Evolutionary conservation across 35 echinoderm and acorn worm genomes (phyloP), one percentile per base, ranked within the genome.

Genomic region (Ophioderma brevispina): DNA sequence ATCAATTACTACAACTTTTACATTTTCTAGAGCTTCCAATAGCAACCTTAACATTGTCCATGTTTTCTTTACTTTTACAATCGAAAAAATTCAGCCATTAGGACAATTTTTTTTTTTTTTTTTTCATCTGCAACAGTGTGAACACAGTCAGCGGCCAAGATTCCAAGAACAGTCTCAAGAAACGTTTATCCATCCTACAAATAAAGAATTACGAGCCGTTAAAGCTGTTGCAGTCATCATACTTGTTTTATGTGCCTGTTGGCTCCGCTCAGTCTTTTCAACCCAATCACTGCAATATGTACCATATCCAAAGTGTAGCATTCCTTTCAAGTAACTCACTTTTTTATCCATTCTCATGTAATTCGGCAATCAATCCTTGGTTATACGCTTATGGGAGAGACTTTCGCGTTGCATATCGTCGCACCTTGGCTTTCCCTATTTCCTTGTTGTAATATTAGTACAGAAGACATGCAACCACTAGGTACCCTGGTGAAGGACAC

Each of bases 331-430:
- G 33, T 33, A 6, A 14, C 30, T 43, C 31, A 79, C 36, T 0
- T 79, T 88, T 35, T 55, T 80, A 25, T 88, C 88, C 32, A 55
- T 93, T 1, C 36, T 93, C 4, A 88, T 86, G 5, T 86, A 93
- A 93, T 40, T 93, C 91, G 35, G 91, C 86, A 19, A 76, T 87
- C 0, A 93, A 93, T 33, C 91, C 91, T 13, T 93, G 87, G 10
- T 31, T 93, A 19, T 93, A 93, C 37, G 91, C 91, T 0, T 93
- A 93, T 63, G 91, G 91, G 0, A 93, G 81, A 36, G 91, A 93
- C 35, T 93, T 92, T 46, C 33, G 91, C 32, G 39, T 77, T 8
- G 91, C 86, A 21, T 93, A 93, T 42, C 59, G 38, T 49, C 32
- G 80, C 32, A 83, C 86, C 30, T 55, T 93, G 28, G 38, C 78